These are phyloP conservation scores for Mesopsocus fuscifrons DNA, from an alignment of 2,888 invertebrate genomes.

Conservation along the genomic window DNA sequence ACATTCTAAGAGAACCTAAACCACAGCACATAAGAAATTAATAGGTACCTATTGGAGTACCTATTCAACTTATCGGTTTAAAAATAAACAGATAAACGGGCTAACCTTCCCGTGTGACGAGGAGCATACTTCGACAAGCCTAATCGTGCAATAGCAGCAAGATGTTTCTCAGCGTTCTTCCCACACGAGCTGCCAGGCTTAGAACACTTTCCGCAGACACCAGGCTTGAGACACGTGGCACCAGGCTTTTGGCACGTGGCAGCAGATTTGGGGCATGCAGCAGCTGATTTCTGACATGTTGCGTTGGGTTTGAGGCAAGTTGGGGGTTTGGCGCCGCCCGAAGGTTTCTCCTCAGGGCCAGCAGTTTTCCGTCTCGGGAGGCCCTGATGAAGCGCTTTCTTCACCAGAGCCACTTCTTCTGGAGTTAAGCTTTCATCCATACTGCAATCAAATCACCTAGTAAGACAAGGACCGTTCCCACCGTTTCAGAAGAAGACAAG, in stretches of 20 bases:
- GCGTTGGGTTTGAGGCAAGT: too few species aligned
- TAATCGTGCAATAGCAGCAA: conserved; percentile 4
- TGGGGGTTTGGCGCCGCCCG: not conserved
- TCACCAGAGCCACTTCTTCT: not conserved
- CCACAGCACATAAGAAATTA: too few species aligned
- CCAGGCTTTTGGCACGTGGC: not conserved
- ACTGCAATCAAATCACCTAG: not conserved
- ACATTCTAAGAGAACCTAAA: too few species aligned
- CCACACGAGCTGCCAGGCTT: conserved; percentile 3
- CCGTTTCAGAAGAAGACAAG: too few species aligned
- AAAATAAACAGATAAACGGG: too few species aligned
- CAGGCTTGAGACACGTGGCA: conserved; percentile 1
- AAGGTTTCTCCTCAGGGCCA: not conserved
- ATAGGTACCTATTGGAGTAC: too few species aligned
- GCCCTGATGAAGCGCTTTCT: conserved; percentile 1
- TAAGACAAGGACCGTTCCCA: too few species aligned
- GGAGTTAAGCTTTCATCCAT: not conserved
- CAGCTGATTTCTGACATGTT: too few species aligned
- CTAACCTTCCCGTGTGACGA: too few species aligned
- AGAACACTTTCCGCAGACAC: conserved; percentile 1
- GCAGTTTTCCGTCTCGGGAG: not conserved
- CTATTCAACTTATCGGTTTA: too few species aligned
- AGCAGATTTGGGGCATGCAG: too few species aligned
- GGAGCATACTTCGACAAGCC: conserved; percentile 1
- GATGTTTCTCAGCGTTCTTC: conserved; percentile 6